These are phyloP conservation scores for Trissonchulus sp. DNA, from an alignment of 2,888 invertebrate genomes.

Conservation along the genomic window DNA sequence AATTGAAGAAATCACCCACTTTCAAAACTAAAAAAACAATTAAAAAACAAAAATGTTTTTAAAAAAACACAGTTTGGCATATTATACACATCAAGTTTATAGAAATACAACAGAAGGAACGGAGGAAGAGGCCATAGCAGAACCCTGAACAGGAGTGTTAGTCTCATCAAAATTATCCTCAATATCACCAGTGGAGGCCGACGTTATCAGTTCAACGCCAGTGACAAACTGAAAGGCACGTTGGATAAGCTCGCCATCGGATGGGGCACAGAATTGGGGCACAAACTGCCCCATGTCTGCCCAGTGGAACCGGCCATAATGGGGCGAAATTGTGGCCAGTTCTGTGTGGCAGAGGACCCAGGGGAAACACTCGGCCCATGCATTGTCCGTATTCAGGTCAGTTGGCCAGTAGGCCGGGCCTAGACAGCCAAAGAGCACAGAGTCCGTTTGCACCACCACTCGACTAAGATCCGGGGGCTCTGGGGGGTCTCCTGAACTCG, in stretches of 20 bases:
- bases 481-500: neutral
- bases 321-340: neutral
- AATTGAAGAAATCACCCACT: too few relatives aligned
- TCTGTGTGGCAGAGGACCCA: neutral
- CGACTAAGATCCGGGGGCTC: neutral
- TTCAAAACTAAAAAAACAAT: too few relatives aligned
- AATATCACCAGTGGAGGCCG: too few relatives aligned
- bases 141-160: too few relatives aligned
- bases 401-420: neutral
- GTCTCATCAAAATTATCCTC: too few relatives aligned
- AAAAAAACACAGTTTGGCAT: too few relatives aligned
- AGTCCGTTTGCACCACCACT: neutral
- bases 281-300: neutral
- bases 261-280: neutral
- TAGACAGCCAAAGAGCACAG: neutral
- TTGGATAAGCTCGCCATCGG: neutral
- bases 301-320: neutral
- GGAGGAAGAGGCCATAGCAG: too few relatives aligned
- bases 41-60: too few relatives aligned
- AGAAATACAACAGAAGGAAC: neutral
- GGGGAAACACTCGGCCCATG: neutral
- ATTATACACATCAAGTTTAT: constrained; percentile 8
- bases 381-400: neutral
- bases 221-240: neutral
- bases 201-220: too few relatives aligned